These are phyloP conservation scores for Philereme transversata DNA, from an alignment of 2,888 invertebrate species.

Conservation along the genomic window DNA sequence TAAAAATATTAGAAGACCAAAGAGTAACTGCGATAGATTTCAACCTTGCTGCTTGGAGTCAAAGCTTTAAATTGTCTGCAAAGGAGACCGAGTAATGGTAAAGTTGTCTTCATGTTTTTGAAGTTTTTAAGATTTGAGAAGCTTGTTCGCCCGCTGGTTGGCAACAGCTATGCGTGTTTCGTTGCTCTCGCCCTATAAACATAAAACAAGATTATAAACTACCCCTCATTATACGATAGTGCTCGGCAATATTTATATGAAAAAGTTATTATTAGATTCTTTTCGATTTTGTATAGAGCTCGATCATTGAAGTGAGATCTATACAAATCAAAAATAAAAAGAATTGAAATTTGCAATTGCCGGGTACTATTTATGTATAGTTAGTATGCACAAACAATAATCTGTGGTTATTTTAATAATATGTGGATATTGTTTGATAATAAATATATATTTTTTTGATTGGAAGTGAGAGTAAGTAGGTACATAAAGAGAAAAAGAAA, in stretches of 20 bases:
- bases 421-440: too few relatives aligned
- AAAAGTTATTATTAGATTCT: not conserved
- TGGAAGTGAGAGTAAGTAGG: too few relatives aligned
- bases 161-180: constrained; percentile 95
- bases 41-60: constrained; percentile 14
- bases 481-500: too few relatives aligned
- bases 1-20: constrained; percentile 23
- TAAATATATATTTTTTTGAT: too few relatives aligned
- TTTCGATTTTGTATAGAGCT: not conserved
- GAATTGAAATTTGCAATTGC: too few relatives aligned
- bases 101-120: constrained; percentile 11
- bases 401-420: too few relatives aligned
- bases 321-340: too few relatives aligned
- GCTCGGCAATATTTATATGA: not conserved
- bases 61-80: constrained; percentile 19
- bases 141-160: constrained; percentile 94
- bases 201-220: constrained; percentile 22
- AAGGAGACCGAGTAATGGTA: constrained; percentile 12
- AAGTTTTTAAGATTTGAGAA: constrained; percentile 87
- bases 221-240: not conserved
- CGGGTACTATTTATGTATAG: too few relatives aligned
- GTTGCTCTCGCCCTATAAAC: constrained; percentile 90
- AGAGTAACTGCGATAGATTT: constrained; percentile 19
- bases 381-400: too few relatives aligned
- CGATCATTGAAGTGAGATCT: not conserved